phyloP scores from a whole-genome alignment of 53 echinoderm and acorn worm genomes.

The Zoroaster sp. region DNA sequence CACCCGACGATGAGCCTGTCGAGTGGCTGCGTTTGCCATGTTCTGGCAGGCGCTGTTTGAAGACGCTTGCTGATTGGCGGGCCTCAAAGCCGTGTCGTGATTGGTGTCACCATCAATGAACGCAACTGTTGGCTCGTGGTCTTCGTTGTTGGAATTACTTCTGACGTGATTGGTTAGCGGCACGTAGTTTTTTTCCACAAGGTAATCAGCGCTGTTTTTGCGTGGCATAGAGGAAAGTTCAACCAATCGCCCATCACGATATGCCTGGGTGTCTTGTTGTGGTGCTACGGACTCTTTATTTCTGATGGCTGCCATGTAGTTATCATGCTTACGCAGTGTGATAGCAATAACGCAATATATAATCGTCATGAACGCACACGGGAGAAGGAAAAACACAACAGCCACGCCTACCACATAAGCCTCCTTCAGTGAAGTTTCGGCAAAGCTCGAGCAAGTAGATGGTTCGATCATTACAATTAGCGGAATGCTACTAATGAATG shows the following conservation, averaged over 20 bases:
- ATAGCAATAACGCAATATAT: slow-evolving; percentile 79
- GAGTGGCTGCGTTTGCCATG: slow-evolving; percentile 33
- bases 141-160: not conserved
- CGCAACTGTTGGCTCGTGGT: slow-evolving; percentile 27
- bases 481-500: slow-evolving; percentile 68
- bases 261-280: not conserved
- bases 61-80: not conserved
- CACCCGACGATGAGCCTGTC: slow-evolving; percentile 70
- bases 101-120: not conserved
- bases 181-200: slow-evolving; percentile 31
- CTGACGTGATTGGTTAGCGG: not conserved
- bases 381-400: slow-evolving; percentile 70
- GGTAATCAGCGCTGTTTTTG: slow-evolving; percentile 21
- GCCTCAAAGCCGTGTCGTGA: not conserved
- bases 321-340: slow-evolving; percentile 74
- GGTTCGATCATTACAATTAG: slow-evolving; percentile 14
- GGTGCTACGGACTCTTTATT: slow-evolving; percentile 49
- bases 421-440: not conserved
- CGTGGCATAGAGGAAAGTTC: slow-evolving; percentile 46
- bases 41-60: not conserved
- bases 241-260: not conserved
- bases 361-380: slow-evolving; percentile 61
- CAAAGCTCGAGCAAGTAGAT: slow-evolving; percentile 36
- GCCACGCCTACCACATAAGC: slow-evolving; percentile 62
- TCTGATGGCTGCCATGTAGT: slow-evolving; percentile 73